Evolutionary conservation across 2,888 invertebrate species (phyloP).

Genomic region (Taphrorychus bicolor): DNA sequence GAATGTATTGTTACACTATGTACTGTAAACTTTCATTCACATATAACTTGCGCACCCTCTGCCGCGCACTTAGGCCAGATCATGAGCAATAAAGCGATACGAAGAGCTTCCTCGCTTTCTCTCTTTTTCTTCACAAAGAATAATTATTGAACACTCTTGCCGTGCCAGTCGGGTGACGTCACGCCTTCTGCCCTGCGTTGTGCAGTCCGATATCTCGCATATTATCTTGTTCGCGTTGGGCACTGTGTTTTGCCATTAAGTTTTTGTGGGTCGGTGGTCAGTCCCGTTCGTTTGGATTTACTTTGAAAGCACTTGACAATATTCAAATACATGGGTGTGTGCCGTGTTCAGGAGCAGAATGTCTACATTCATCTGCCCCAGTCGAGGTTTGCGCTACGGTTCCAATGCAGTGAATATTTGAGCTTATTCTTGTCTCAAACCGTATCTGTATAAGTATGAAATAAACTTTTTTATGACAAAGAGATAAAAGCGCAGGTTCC

Average conservation of each 20-base stretch:
- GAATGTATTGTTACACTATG: no score
- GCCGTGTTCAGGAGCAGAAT: background rate
- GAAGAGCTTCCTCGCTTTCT: conserved; percentile 17
- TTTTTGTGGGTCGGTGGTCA: conserved; percentile 1
- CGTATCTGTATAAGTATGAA: background rate
- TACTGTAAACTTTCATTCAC: background rate
- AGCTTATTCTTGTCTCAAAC: no score
- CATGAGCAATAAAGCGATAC: background rate
- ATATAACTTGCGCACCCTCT: background rate
- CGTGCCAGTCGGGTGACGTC: background rate
- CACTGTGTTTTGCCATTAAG: background rate
- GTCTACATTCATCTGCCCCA: background rate
- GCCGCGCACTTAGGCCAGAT: background rate
- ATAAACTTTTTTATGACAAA: no score
- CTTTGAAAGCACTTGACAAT: no score
- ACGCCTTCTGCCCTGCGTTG: background rate
- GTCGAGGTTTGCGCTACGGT: no score
- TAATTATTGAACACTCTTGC: conserved; percentile 11
- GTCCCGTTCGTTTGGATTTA: background rate
- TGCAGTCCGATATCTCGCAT: background rate
- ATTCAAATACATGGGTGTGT: background rate
- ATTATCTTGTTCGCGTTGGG: background rate
- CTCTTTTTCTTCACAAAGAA: conserved; percentile 5
- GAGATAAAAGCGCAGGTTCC: no score
- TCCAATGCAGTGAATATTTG: no score